Base-by-base conservation (phyloP, 2,797 vertebrate genomes). In the Thalassophryne amazonica region DNA sequence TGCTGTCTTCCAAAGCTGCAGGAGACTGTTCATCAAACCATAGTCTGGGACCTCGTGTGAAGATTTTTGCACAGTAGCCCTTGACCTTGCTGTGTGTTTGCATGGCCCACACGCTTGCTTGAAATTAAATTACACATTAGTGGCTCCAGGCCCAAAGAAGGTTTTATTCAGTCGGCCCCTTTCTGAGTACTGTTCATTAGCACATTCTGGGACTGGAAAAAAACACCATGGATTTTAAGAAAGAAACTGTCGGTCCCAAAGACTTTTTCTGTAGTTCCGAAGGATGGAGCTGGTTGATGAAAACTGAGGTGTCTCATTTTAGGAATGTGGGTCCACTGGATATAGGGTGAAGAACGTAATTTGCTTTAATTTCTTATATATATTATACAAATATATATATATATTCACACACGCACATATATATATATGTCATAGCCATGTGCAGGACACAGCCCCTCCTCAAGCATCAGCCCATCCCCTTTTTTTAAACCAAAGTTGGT, bases 111-210 rank as follows among this genome's bases (percentile, higher is more conserved):
- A 86, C 69, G 72, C 81, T 80, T 67, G 52, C 51, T 64, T 83
- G 81, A 88, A 89, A 88, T 87, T 80, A 88, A 86, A 87, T 86
- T 67, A 88, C 80, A 86, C 83, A 88, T 88, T 86, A 87, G 84
- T 85, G 76, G 73, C 79, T 74, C 18, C 52, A 23, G 61, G 70
- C 77, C 60, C 54, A 61, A 71, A 77, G 63, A 85, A 58, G 63
- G 67, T 60, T 83, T 87, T 88, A 85, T 86, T 86, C 85, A 69
- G 75, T 80, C 81, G 68, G 70, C 56, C 72, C 72, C 47, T 82
- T 70, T 62, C 60, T 69, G 55, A 74, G 79, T 73, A 56, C 48
- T 34, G 13, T 39, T 69, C 64, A 60, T 77, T 69, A 69, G 59
- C 70, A 73, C 50, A 64, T 71, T 73, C 70, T 55, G 38, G 34